Base-by-base conservation (phyloP, 2,113 vertebrate species). In the Phrynocephalus versicolor region DNA sequence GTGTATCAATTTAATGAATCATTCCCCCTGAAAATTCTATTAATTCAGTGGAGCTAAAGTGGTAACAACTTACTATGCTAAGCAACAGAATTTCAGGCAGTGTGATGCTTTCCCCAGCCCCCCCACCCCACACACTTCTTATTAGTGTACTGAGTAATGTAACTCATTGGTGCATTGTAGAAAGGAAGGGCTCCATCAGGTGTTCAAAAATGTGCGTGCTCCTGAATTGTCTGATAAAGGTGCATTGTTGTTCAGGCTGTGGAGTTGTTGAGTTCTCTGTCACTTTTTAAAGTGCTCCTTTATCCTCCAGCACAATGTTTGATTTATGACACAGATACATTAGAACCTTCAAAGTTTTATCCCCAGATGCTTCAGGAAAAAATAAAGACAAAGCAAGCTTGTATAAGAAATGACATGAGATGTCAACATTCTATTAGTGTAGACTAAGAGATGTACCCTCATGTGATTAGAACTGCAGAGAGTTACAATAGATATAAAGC, bases 301-400 rank as follows among this genome's bases (percentile, higher is more conserved):
- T 91, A 89, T 89, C 87, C 79, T 89, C 84, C 75, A 92, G 86
- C 62, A 85, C 89, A 94, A 92, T 25, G 2, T 89, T 91, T 91
- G 89, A 93, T 92, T 93, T 94, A 93, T 92, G 92, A 89, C 70
- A 87, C 39, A 79, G 85, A 89, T 85, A 90, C 75, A 71, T 45
- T 77, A 35, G 37, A 90, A 91, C 33, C 85, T 90, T 72, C 84
- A 75, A 88, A 88, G 77, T 91, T 90, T 91, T 92, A 89, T 91
- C 64, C 88, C 89, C 90, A 87, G 45, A 74, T 51, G 82, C 77
- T 87, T 89, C 39, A 65, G 79, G 69, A 91, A 91, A n/a, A 92
- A 91, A 91, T 79, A 85, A 93, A 89, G 86, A 92, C 51, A 89
- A 92, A 92, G 82, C 67, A 92, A 86, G 21, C 55, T 55, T 83